Base-by-base conservation (phyloP, 2,113 vertebrate genomes). In the Takifugu bimaculatus region DNA sequence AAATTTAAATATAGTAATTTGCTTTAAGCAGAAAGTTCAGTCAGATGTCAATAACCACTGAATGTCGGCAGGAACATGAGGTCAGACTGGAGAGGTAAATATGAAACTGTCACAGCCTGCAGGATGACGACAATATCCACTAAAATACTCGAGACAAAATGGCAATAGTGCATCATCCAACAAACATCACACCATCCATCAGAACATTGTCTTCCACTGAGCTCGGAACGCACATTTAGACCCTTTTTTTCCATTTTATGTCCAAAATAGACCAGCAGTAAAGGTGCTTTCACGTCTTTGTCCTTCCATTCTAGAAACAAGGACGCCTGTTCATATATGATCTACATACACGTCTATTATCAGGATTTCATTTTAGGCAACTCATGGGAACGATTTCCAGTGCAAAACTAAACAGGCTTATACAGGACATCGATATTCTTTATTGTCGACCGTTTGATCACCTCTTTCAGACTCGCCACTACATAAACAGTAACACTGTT, bases 381-480 rank as follows among this genome's bases (percentile, higher is more conserved):
- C 68, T 60, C 54, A 63, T 70, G 63, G 65, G 60, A 56, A 66
- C 71, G 64, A 53, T 55, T 65, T 39, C 6, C 49, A 57, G 70
- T 50, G 65, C 69, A 75, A 72, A 65, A 57, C 60, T 48, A 57
- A 63, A 62, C 74, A 74, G 60, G 54, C 48, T 49, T 47, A 66
- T 20, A 64, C 39, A 39, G 74, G 63, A 56, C 55, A 28, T 57
- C n/a, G 48, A 48, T 68, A 51, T 71, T 50, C 48, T 73, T 74
- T 50, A 54, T 50, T 66, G 49, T 72, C 57, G 63, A 70, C 47
- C 58, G 63, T 56, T 56, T 74, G 78, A 20, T n/a, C 4, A 76
- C 70, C 63, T 64, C 35, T 75, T 82, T 63, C 70, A 74, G 27
- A 65, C 79, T 72, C 75, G 83, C 72, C 74, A 82, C 72, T 42